These are phyloP conservation scores for Amia ocellicauda DNA, from an alignment of 2,113 vertebrate genomes.

Conservation along the genomic window DNA sequence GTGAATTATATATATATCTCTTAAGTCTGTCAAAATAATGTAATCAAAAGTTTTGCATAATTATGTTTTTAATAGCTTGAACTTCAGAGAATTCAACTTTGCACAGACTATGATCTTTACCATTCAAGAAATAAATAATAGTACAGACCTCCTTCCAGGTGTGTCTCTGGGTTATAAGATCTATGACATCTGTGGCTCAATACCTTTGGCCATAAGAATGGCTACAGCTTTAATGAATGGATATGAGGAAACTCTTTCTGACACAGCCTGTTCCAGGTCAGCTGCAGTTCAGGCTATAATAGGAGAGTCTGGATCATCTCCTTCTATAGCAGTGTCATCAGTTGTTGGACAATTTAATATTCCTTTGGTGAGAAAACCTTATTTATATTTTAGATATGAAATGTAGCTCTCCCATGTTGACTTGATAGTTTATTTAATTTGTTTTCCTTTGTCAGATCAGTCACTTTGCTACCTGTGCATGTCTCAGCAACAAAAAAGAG, in stretches of 20 bases:
- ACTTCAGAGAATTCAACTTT: slow-evolving; percentile 36
- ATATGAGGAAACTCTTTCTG: slow-evolving; percentile 21
- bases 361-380: slow-evolving; percentile 28
- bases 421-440: neutral
- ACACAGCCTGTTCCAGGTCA: slow-evolving; percentile 23
- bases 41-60: neutral
- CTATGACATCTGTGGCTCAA: slow-evolving; percentile 36
- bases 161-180: slow-evolving; percentile 40
- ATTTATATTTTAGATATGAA: neutral
- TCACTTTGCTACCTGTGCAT: slow-evolving; percentile 15
- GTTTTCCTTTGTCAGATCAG: slow-evolving; percentile 3
- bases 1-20: too few relatives aligned
- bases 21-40: too few relatives aligned
- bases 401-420: neutral
- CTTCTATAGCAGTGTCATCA: slow-evolving; percentile 27
- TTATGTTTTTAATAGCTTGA: slow-evolving; percentile 23
- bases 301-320: slow-evolving; percentile 35
- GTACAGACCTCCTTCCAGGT: slow-evolving; percentile 34
- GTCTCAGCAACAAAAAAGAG: slow-evolving; percentile 13
- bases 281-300: slow-evolving; percentile 36
- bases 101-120: slow-evolving; percentile 43
- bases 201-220: slow-evolving; percentile 22
- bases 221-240: slow-evolving; percentile 39
- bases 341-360: slow-evolving; percentile 29
- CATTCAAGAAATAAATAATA: slow-evolving; percentile 45